phyloP scores from a whole-genome alignment of 1,140 invertebrate species.

The Drosophila albomicans region DNA sequence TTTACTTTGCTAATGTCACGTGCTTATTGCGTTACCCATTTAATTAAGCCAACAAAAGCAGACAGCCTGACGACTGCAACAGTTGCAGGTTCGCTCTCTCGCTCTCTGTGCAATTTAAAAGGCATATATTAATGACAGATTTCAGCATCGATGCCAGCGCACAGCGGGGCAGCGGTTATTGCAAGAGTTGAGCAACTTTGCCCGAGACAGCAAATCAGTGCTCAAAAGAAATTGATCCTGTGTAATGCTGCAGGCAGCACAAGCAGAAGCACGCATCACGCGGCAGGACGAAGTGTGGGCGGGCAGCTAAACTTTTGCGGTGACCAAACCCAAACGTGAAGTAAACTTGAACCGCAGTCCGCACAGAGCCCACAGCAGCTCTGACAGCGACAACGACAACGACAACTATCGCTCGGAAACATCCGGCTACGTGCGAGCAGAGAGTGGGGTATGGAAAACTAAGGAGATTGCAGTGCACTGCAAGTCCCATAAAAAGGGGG shows the following conservation, averaged over 20 bases:
- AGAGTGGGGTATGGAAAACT: not conserved
- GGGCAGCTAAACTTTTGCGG: conserved; percentile 75
- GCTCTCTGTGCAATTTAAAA: not conserved
- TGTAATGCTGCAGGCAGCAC: conserved; percentile 44
- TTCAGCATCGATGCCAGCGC: not conserved
- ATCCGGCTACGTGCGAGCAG: conserved; percentile 64
- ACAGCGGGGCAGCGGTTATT: not conserved
- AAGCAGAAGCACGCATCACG: conserved; percentile 19
- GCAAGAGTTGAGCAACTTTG: not conserved
- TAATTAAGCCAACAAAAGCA: conserved; percentile 39
- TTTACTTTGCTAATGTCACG: conserved; percentile 66
- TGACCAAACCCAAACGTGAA: conserved; percentile 54
- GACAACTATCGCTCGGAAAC: conserved; percentile 69
- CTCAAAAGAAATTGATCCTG: conserved; percentile 58
- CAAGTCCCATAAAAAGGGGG: not conserved
- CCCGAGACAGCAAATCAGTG: conserved; percentile 47
- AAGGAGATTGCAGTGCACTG: conserved; percentile 32
- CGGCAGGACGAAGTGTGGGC: conserved; percentile 10
- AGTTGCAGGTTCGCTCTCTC: not conserved
- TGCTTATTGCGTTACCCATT: conserved; percentile 59
- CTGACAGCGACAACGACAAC: conserved; percentile 59
- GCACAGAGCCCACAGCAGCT: conserved; percentile 29
- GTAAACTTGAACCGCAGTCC: conserved; percentile 52
- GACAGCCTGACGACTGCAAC: conserved; percentile 16
- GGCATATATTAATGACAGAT: conserved; percentile 24